Evolutionary conservation across 2,888 invertebrate species (phyloP).

Genomic region (Nomada ruficornis): DNA sequence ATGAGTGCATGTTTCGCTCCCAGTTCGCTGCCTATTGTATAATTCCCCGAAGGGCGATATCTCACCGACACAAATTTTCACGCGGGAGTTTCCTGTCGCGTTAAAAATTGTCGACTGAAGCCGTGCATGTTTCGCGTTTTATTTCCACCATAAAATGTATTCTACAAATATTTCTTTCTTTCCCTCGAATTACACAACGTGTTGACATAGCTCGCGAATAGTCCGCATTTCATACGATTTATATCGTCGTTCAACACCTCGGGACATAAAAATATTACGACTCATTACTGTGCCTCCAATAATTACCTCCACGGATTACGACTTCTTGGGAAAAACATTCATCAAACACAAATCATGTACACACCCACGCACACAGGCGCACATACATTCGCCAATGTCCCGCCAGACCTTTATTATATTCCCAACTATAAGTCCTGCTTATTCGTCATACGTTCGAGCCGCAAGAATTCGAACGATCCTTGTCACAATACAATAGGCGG

Average conservation of each 20-base stretch:
- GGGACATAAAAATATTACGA: too few relatives aligned
- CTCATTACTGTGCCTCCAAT: too few relatives aligned
- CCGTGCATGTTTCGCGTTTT: not conserved
- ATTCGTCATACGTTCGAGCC: not conserved
- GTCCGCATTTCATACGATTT: too few relatives aligned
- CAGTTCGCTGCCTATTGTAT: not conserved
- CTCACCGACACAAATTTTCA: not conserved
- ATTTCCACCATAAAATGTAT: not conserved
- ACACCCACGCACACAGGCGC: too few relatives aligned
- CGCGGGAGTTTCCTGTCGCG: not conserved
- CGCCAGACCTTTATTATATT: too few relatives aligned
- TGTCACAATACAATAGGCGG: not conserved
- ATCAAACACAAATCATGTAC: too few relatives aligned
- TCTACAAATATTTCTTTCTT: not conserved
- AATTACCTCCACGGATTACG: too few relatives aligned
- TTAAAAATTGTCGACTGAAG: not conserved
- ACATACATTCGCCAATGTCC: too few relatives aligned
- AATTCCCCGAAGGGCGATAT: not conserved
- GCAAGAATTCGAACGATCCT: constrained; percentile 9
- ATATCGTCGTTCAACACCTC: too few relatives aligned
- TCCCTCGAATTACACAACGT: too few relatives aligned
- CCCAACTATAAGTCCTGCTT: not conserved
- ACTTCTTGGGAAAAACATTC: too few relatives aligned
- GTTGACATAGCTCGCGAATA: too few relatives aligned
- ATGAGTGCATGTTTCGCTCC: not conserved